phyloP scores from a whole-genome alignment of 1,140 invertebrate species.

The Drosophila malerkotliana region DNA sequence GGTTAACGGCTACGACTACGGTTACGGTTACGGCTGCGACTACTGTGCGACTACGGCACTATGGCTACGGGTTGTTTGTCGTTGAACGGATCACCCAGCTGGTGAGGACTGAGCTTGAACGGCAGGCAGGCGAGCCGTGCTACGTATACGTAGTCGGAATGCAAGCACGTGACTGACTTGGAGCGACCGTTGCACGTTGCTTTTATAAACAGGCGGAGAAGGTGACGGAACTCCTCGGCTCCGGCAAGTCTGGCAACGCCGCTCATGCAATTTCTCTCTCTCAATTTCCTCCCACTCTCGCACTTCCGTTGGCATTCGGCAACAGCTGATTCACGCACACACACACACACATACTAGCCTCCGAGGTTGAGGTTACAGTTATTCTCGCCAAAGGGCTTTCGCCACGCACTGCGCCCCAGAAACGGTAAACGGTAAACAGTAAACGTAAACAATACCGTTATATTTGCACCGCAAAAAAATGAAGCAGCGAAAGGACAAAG shows the following conservation, averaged over 20 bases:
- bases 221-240: background rate
- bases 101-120: constrained; percentile 15
- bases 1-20: constrained; percentile 18
- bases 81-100: constrained; percentile 67
- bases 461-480: constrained; percentile 2
- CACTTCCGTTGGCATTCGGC: constrained; percentile 22
- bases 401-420: background rate
- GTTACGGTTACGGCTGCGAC: constrained; percentile 16
- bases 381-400: background rate
- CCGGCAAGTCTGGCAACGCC: constrained; percentile 65
- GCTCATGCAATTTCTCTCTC: constrained; percentile 42
- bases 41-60: constrained; percentile 3
- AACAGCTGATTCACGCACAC: constrained; percentile 61
- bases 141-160: constrained; percentile 55
- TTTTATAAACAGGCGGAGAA: constrained; percentile 67
- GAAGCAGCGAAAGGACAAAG: background rate
- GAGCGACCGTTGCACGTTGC: constrained; percentile 58
- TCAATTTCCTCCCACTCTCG: constrained; percentile 9
- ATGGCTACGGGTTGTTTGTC: constrained; percentile 58
- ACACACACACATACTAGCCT: background rate
- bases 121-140: constrained; percentile 44
- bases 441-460: background rate
- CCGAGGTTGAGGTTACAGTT: constrained; percentile 36
- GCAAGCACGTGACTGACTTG: constrained; percentile 79
- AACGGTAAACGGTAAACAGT: constrained; percentile 4